Percentiles rank a stretch among this genome's conserved stretches.
Conservation (phyloP, 2,888 invertebrate genomes). For the Sinhomidia bicolor region DNA sequence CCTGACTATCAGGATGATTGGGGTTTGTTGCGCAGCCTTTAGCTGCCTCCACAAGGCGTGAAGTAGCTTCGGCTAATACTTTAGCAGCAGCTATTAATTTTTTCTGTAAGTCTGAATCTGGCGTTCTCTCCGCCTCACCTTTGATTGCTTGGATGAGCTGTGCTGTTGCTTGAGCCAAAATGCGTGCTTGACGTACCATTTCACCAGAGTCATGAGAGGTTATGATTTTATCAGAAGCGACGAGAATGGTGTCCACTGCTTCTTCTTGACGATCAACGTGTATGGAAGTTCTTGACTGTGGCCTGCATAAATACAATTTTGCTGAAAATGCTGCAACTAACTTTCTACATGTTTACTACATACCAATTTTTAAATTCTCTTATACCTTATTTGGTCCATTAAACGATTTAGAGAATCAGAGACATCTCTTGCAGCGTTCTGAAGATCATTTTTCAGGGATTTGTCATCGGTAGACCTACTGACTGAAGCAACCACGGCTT, state of each 20-base stretch:
- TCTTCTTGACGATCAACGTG: conserved; percentile 89
- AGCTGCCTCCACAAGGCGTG: conserved; percentile 98
- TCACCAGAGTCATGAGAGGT: conserved; percentile 94
- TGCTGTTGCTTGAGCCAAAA: conserved; percentile 96
- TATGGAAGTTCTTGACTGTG: conserved; percentile 81
- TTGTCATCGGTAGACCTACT: conserved; percentile 88
- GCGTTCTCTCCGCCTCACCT: conserved; percentile 94
- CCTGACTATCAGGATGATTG: conserved; percentile 91
- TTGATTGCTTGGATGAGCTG: conserved; percentile 97
- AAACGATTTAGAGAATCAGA: conserved; percentile 94
- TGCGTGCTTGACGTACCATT: conserved; percentile 96
- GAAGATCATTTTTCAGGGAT: conserved; percentile 88
- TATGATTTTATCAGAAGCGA: conserved; percentile 93
- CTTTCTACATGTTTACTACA: not conserved
- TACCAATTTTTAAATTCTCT: conserved; percentile 74
- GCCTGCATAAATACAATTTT: conserved; percentile 68
- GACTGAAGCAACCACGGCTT: conserved; percentile 92
- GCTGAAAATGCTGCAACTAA: too few species aligned
- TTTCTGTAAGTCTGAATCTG: conserved; percentile 93
- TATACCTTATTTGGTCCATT: conserved; percentile 92
- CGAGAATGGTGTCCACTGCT: conserved; percentile 93
- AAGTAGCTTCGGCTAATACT: conserved; percentile 89
- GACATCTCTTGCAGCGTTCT: conserved; percentile 93
- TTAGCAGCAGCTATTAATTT: conserved; percentile 97
- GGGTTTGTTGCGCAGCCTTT: conserved; percentile 93